Base-by-base conservation (phyloP, 2,113 vertebrate species). In the Callithrix jacchus region DNA sequence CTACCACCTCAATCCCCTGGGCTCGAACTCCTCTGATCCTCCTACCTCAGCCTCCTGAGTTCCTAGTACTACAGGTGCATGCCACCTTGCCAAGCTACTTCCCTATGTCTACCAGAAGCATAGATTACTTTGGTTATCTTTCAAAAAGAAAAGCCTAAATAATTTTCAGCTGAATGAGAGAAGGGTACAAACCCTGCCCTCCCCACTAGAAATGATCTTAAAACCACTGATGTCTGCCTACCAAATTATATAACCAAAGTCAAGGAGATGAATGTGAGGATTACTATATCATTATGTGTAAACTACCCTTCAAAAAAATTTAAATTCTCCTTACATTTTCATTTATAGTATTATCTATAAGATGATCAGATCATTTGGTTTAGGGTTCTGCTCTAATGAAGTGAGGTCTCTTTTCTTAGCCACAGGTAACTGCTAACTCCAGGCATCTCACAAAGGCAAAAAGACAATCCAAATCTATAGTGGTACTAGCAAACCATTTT, bases 61-160 rank as follows among this genome's bases (percentile, higher is more conserved):
- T 47, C 25, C 25, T 76, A 42, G 14, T 8, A 76, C 74, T 47
- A 76, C 14, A 47, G 42, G 8, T 16, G 4, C 3, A 8, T 25
- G 42, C 27, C 40, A 76, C 74, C 42, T 6, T 30, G 74, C 74
- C 27, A 14, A 95, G 47, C 64, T 93, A 70, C 40, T 64, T 84
- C 84, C 87, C 70, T 52, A 3, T 80, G 87, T 76, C 47, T 87
- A 58, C 35, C 83, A 82, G 30, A 95, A 82, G 30, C 47, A 86
- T 6, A 87, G 40, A 74, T 91, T 93, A 79, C 32, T 76, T 85
- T 54, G 92, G 42, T 79, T 52, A 95, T 52, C 64, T 82, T 94
- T 21, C 71, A 16, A 90, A 86, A 89, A 74, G 35, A 64, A 82
- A 91, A 71, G 25, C 7, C 45, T 80, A 61, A 71, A 52, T 80